Base-by-base conservation (phyloP, 2,888 invertebrate species). In the Amblyjoppa proteus region DNA sequence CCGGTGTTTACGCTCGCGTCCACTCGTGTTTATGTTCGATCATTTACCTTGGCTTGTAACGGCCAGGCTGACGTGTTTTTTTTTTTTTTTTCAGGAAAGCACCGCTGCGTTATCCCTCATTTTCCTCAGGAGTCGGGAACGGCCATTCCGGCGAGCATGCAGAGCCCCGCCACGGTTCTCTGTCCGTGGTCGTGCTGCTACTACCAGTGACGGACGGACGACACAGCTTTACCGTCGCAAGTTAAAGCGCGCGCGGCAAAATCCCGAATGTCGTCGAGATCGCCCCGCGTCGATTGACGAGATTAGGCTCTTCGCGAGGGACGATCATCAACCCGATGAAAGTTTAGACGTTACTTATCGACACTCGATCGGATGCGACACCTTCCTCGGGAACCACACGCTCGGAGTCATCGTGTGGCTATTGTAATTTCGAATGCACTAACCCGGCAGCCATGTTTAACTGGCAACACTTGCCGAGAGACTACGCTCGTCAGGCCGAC, bases 91-190 rank as follows among this genome's bases (percentile, higher is more conserved):
- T 84, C 71, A 73, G 74, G 85, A 81, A 51, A 87, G 61, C 90
- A 88, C 90, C 90, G 89, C 90, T 90, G 84, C 87, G 88, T 88
- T 89, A 88, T 89, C 88, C 88, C 90, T 85, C 88, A 88, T 85
- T 83, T 80, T 92, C 91, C 91, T 88, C 88, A 88, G 85, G 87
- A 77, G 68, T 84, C 88, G 89, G 89, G 89, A 64, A 92, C 91
- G 91, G 92, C 91, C 92, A 91, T 92, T 92, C 90, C 89, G 84
- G 86, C 87, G 87, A 91, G 85, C 89, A 91, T 89, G 90, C 89
- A 88, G 91, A 90, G 88, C 88, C 91, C 91, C 90, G 91, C 91
- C 90, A 89, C 90, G 90, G 89, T 91, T 84, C 61, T 80, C 75
- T 51, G 69, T 74, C 51, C 49, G 51, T 64, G 61, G 61, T 64